Percentiles rank a stretch among this genome's conserved stretches.
Conservation (phyloP, 1,140 invertebrate species). For the Stegodyphus dumicola region DNA sequence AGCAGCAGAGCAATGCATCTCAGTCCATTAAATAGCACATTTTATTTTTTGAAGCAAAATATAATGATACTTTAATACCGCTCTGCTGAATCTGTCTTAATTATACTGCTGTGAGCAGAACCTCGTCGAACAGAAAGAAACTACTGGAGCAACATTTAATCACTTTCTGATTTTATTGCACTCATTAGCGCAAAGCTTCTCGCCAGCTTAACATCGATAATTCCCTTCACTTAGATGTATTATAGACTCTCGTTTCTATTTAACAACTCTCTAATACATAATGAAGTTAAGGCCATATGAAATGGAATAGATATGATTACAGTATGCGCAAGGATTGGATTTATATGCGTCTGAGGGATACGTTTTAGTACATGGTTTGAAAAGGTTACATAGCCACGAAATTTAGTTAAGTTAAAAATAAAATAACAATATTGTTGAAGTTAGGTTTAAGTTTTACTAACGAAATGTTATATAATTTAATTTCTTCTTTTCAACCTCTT, state of each 20-base stretch:
- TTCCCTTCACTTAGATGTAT: constrained; percentile 25
- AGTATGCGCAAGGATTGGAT: too few species aligned
- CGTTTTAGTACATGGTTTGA: too few species aligned
- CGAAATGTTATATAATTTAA: too few species aligned
- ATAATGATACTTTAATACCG: constrained; percentile 11
- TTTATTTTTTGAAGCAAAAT: background rate
- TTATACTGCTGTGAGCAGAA: constrained; percentile 8
- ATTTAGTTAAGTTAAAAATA: too few species aligned
- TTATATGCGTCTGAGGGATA: too few species aligned
- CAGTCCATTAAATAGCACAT: background rate
- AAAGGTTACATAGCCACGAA: too few species aligned
- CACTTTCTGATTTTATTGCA: constrained; percentile 36
- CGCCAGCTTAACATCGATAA: constrained; percentile 13
- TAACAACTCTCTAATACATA: constrained; percentile 15
- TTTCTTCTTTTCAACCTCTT: too few species aligned
- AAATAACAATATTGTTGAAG: too few species aligned
- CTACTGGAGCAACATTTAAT: constrained; percentile 26
- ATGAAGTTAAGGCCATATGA: background rate
- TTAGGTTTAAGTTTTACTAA: too few species aligned
- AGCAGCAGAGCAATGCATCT: background rate
- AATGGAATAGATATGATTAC: background rate
- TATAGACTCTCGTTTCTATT: constrained; percentile 18
- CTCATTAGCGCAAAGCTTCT: constrained; percentile 29
- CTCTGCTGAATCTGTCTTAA: constrained; percentile 18
- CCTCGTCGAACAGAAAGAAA: constrained; percentile 12